Percentiles rank a stretch among this genome's conserved stretches.
Evolutionary conservation across 2,888 invertebrate species (phyloP).

Genomic region (Lasioglossum leucozonium): DNA sequence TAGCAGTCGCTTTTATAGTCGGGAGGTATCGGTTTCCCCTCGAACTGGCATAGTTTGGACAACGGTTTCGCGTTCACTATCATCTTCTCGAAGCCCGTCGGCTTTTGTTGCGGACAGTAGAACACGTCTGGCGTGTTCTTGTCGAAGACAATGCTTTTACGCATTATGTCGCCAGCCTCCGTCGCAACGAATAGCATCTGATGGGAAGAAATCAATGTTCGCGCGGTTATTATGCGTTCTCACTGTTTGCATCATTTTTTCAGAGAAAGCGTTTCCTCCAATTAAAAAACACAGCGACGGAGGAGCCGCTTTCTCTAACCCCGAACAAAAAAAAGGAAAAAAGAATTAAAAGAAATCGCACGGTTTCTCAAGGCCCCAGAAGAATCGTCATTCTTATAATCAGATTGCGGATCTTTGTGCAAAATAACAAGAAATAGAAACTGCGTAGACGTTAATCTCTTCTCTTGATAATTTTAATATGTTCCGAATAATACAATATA

Average conservation of each 20-base stretch:
- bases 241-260: slow-evolving; percentile 9
- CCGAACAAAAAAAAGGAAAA: background rate
- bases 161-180: slow-evolving; percentile 89
- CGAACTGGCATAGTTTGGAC: slow-evolving; percentile 90
- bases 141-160: slow-evolving; percentile 92
- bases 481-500: no score
- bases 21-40: slow-evolving; percentile 89
- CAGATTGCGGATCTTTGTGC: background rate
- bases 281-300: background rate
- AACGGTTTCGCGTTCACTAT: slow-evolving; percentile 89
- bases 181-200: slow-evolving; percentile 69
- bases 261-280: background rate
- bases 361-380: background rate
- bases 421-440: background rate
- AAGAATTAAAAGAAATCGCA: background rate
- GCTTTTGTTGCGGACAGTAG: slow-evolving; percentile 92
- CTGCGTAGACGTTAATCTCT: background rate
- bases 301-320: background rate
- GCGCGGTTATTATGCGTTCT: background rate
- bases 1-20: slow-evolving; percentile 92
- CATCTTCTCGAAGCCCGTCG: slow-evolving; percentile 90
- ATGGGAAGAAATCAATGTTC: slow-evolving; percentile 14
- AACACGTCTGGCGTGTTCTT: slow-evolving; percentile 92
- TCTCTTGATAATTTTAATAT: background rate
- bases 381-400: background rate